Percentiles rank a stretch among this genome's conserved stretches.
phyloP scores from a whole-genome alignment of 2,888 invertebrate species.

The Drosophila kuntzei region DNA sequence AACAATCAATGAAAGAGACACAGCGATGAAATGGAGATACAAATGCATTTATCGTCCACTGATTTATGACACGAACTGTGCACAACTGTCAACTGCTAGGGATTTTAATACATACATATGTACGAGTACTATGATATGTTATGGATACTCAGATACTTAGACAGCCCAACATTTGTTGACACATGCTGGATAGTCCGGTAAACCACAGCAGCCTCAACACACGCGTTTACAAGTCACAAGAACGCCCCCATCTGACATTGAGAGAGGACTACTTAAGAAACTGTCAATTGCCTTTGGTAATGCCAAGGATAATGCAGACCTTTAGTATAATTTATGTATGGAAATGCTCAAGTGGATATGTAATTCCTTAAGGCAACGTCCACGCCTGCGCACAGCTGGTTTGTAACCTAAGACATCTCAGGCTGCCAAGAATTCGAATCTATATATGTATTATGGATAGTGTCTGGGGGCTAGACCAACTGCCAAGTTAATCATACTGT shows the following conservation, averaged over 20 bases:
- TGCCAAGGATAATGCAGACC: constrained; percentile 53
- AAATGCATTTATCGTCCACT: constrained; percentile 27
- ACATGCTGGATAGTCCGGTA: constrained; percentile 56
- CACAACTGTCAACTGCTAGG: constrained; percentile 57
- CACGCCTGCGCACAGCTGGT: constrained; percentile 73
- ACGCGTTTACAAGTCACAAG: constrained; percentile 63
- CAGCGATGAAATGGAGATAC: constrained; percentile 26
- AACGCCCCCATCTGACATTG: constrained; percentile 50
- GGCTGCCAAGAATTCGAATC: neutral
- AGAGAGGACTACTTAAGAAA: constrained; percentile 51
- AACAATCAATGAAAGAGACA: constrained; percentile 4
- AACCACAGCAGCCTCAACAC: constrained; percentile 54
- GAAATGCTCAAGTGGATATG: constrained; percentile 63
- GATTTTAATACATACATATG: neutral
- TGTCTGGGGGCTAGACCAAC: constrained; percentile 49
- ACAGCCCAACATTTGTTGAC: constrained; percentile 66
- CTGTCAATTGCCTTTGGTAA: constrained; percentile 67
- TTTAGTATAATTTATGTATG: constrained; percentile 64
- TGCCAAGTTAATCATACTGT: constrained; percentile 70
- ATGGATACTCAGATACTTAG: constrained; percentile 35
- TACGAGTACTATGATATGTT: constrained; percentile 37
- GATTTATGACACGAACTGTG: constrained; percentile 50
- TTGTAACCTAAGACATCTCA: constrained; percentile 52
- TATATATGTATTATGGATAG: constrained; percentile 12
- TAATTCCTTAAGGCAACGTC: constrained; percentile 35